Base-by-base conservation (phyloP, 1,140 invertebrate genomes). In the Ceratitis capitata region DNA sequence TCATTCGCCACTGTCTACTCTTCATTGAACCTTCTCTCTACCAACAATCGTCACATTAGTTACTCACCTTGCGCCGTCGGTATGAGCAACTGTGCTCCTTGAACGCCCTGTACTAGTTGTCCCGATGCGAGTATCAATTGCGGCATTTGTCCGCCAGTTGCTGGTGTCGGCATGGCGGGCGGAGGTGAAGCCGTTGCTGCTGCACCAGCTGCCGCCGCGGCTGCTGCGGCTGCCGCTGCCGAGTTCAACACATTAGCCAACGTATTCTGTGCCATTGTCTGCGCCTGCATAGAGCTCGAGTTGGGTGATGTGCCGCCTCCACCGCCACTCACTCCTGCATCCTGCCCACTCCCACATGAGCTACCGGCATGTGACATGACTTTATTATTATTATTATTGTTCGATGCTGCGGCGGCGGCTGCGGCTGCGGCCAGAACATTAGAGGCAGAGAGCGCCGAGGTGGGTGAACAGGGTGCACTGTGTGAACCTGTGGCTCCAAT, bases 21-120 rank as follows among this genome's bases (percentile, higher is more conserved):
- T n/a, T n/a, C n/a, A n/a, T n/a, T n/a, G n/a, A n/a, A n/a, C n/a
- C n/a, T n/a, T n/a, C n/a, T n/a, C n/a, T n/a, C n/a, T n/a, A n/a
- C n/a, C n/a, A n/a, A n/a, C n/a, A n/a, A n/a, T n/a, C n/a, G n/a
- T n/a, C n/a, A n/a, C n/a, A n/a, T 83, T 16, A 1, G 12, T 12
- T 39, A 85, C 87, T 87, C 93, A 98, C 97, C 97, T 95, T 98
- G 97, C 53, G 97, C 97, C 26, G 97, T 98, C 64, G 97, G 97
- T 92, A 98, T 98, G 85, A 98, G 95, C 84, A 98, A 94, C 92
- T 98, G 97, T 86, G 97, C 97, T 12, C 97, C 97, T 92, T 98
- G 97, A 87, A 98, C 97, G 85, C 97, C 97, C 92, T 98, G 97
- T 82, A 97, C 95, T 88, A 98, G 94, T 92, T 98, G 97, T 86